A percentile compares a stretch with the other conserved stretches of the same genome.
These are phyloP conservation scores for Gymnogyps californianus DNA, from an alignment of 2,113 vertebrate species.

Conservation along the genomic window DNA sequence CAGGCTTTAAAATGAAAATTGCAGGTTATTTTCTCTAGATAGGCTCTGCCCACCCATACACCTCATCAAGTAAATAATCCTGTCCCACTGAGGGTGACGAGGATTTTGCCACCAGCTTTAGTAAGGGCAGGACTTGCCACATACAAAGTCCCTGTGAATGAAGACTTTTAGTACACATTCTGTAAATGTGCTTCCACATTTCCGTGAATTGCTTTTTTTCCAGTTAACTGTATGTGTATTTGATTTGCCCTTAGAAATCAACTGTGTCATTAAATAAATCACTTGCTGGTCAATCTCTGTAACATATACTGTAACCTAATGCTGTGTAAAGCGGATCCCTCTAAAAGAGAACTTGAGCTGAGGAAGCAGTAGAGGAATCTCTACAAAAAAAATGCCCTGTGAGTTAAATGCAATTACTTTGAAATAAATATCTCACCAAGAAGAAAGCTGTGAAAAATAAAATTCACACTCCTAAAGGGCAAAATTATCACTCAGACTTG, in stretches of 20 bases:
- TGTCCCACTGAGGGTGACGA: neutral
- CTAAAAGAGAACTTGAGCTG: conserved; percentile 30
- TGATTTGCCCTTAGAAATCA: conserved; percentile 50
- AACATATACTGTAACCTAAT: conserved; percentile 50
- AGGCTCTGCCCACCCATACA: neutral
- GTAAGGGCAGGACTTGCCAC: neutral
- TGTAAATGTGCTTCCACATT: neutral
- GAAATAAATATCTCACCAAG: conserved; percentile 51
- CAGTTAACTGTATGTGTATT: neutral
- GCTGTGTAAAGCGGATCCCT: conserved; percentile 55
- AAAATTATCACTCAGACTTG: conserved; percentile 73
- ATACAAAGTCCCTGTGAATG: neutral
- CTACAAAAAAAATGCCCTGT: neutral
- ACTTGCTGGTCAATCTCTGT: conserved; percentile 52
- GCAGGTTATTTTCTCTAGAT: neutral
- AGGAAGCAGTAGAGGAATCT: neutral
- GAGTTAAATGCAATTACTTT: conserved; percentile 35
- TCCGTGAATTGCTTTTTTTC: neutral
- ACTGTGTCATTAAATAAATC: conserved; percentile 42
- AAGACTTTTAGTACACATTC: neutral
- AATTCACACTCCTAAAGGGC: conserved; percentile 67
- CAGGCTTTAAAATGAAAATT: neutral
- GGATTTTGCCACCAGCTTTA: neutral
- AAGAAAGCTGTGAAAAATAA: conserved; percentile 74
- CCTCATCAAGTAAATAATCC: neutral